Base-by-base conservation (phyloP, 2,888 invertebrate species). In the Leucozona laternaria region DNA sequence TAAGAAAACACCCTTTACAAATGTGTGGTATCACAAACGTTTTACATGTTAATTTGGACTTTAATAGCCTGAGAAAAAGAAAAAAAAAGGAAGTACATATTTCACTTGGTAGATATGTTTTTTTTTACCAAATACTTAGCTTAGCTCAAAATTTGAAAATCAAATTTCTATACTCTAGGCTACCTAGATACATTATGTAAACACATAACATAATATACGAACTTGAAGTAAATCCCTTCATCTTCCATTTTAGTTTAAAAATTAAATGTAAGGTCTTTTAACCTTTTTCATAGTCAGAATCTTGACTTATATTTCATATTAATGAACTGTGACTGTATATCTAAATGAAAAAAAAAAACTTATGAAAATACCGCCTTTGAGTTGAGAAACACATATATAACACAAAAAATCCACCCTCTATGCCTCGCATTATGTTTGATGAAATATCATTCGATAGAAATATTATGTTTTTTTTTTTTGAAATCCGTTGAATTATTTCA, bases 401-500 rank as follows among this genome's bases (percentile, higher is more conserved):
- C 22, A 37, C n/a, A 66, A 22, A 50, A 28, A 45, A 48, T 13
- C 2, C 48, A 66, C 13, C 34, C 50, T 50, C 37, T 34, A 25
- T 15, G n/a, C 2, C 17, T 57, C 10, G 8, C 60, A 73, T 34
- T 34, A 53, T 79, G 71, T 82, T 86, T 82, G 82, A 82, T 82
- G 78, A 64, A 86, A 86, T 73, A 37, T 31, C 71, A 50, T 86
- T 75, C 75, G 71, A 86, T 79, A 86, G 62, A 66, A 66, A 55
- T 82, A 60, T 22, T 37, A 55, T 82, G 55, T 22, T 37, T 37
- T 53, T 89, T 31, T 25, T 34, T 17, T 34, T 53, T 89, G 88
- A 88, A 88, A 88, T 88, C 82, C 88, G 89, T 88, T 88, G 83
- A 84, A 79, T 89, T 88, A 68, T 79, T 89, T 75, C 57, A 80